These are phyloP conservation scores for Polietes domitor DNA, from an alignment of 2,888 invertebrate species.

Conservation along the genomic window DNA sequence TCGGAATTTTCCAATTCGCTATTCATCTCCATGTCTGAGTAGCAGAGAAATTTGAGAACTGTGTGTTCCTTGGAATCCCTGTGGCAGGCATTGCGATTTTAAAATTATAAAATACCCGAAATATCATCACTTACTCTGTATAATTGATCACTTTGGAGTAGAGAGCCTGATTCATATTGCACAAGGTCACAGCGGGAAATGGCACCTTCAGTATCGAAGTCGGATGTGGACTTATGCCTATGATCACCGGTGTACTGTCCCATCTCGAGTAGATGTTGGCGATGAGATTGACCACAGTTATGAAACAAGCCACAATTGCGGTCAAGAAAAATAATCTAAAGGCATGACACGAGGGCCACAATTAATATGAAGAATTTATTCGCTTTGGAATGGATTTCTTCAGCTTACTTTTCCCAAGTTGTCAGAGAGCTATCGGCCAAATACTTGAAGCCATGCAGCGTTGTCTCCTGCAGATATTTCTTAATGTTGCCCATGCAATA, in stretches of 20 bases:
- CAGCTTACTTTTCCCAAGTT: constrained; percentile 73
- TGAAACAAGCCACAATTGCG: constrained; percentile 85
- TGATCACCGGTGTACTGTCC: constrained; percentile 88
- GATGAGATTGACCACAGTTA: constrained; percentile 83
- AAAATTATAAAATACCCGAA: background rate
- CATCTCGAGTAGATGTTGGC: constrained; percentile 88
- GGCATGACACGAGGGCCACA: background rate
- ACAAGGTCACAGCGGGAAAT: constrained; percentile 91
- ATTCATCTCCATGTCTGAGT: constrained; percentile 52
- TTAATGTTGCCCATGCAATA: constrained; percentile 65
- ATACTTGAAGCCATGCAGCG: constrained; percentile 75
- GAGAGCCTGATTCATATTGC: constrained; percentile 91
- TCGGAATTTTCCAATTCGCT: background rate
- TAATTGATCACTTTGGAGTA: constrained; percentile 84
- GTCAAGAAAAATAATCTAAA: constrained; percentile 87
- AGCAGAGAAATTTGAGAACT: constrained; percentile 70
- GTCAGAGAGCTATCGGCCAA: constrained; percentile 71
- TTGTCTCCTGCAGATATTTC: constrained; percentile 72
- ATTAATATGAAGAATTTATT: no score
- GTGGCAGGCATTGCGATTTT: background rate
- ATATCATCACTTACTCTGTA: constrained; percentile 68
- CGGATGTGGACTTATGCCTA: constrained; percentile 88
- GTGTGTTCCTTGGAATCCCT: constrained; percentile 71
- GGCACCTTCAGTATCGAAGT: constrained; percentile 86
- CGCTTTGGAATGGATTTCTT: background rate